Percentiles rank a stretch among this genome's conserved stretches.
Evolutionary conservation across 2,888 invertebrate species (phyloP).

Genomic region (Drosophila pseudotakahashii): DNA sequence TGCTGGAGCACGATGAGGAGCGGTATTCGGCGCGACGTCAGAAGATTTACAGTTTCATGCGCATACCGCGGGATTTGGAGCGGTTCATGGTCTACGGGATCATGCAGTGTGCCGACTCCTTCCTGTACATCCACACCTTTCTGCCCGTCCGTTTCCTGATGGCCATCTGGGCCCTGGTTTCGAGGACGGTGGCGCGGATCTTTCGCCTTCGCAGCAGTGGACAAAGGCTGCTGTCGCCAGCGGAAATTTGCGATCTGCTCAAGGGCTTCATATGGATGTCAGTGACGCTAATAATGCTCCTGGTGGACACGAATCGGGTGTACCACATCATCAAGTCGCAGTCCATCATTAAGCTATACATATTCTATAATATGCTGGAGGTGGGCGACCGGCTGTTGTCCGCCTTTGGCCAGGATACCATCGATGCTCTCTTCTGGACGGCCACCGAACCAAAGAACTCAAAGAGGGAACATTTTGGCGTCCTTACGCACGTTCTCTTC

Average conservation of each 20-base stretch:
- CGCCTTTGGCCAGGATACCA: conserved; percentile 98
- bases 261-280: conserved; percentile 95
- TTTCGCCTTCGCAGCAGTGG: conserved; percentile 87
- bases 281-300: conserved; percentile 92
- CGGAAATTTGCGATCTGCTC: conserved; percentile 97
- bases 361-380: conserved; percentile 99
- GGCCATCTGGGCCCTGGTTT: conserved; percentile 92
- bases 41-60: conserved; percentile 98
- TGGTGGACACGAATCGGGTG: conserved; percentile 98
- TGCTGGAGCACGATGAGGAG: conserved; percentile 97
- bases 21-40: conserved; percentile 96
- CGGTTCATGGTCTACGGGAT: conserved; percentile 97
- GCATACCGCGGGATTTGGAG: conserved; percentile 96
- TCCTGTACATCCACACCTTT: conserved; percentile 98
- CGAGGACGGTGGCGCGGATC: conserved; percentile 89
- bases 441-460: conserved; percentile 96
- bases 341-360: conserved; percentile 99
- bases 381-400: conserved; percentile 98
- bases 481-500: conserved; percentile 95
- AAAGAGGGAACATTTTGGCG: conserved; percentile 92
- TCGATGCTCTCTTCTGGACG: conserved; percentile 99
- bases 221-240: conserved; percentile 90
- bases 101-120: conserved; percentile 98
- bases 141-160: conserved; percentile 95
- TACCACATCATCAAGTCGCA: conserved; percentile 99